Evolutionary conservation across 2,888 invertebrate genomes (phyloP).

Genomic region (Dilophus febrilis): DNA sequence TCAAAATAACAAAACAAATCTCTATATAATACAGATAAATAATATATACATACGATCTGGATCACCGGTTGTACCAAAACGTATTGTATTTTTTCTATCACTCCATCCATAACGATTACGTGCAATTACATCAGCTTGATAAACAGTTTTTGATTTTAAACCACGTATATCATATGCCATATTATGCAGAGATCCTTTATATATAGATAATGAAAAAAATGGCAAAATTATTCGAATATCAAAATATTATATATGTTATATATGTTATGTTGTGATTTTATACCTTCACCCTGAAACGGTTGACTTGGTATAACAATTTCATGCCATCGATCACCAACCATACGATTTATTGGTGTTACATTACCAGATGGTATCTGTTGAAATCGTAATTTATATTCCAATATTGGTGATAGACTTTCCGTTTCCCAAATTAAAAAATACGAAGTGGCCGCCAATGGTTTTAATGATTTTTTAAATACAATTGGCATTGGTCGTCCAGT

Average conservation of each 20-base stretch:
- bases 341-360: conserved; percentile 16
- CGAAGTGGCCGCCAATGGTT: conserved; percentile 30
- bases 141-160: conserved; percentile 52
- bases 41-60: too few species aligned
- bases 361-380: conserved; percentile 25
- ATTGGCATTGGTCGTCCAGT: conserved; percentile 37
- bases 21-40: too few species aligned
- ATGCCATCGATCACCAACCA: conserved; percentile 19
- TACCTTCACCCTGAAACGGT: conserved; percentile 19
- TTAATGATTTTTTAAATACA: conserved; percentile 25
- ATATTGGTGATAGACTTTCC: conserved; percentile 62
- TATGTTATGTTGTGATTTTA: not conserved
- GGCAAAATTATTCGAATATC: not conserved
- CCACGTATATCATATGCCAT: conserved; percentile 59
- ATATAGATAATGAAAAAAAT: not conserved
- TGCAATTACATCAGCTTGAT: conserved; percentile 62
- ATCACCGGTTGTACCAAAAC: conserved; percentile 60
- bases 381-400: conserved; percentile 43
- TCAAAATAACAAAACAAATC: too few species aligned
- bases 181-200: conserved; percentile 52
- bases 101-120: conserved; percentile 78
- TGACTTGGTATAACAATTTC: conserved; percentile 27
- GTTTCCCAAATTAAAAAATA: conserved; percentile 71
- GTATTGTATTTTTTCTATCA: conserved; percentile 51
- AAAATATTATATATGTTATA: not conserved